Evolutionary conservation across 2,888 invertebrate species (phyloP).

Genomic region (Bembecia ichneumoniformis): DNA sequence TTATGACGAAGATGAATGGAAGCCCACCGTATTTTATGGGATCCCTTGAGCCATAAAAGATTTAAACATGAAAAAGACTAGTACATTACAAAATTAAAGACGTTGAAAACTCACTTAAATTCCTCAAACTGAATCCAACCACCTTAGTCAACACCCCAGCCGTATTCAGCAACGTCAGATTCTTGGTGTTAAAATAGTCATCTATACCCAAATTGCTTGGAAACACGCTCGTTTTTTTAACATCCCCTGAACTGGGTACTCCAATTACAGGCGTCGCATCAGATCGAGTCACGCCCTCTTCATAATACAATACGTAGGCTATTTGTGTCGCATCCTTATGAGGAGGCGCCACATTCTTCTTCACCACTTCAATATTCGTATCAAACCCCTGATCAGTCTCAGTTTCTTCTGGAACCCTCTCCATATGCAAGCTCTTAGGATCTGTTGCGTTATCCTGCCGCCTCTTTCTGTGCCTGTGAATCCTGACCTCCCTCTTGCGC

Average conservation of each 20-base stretch:
- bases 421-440: slow-evolving; percentile 21
- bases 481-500: slow-evolving; percentile 37
- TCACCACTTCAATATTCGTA: slow-evolving; percentile 45
- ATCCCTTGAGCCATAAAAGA: too few species aligned
- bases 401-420: slow-evolving; percentile 21
- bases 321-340: slow-evolving; percentile 43
- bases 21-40: too few species aligned
- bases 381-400: slow-evolving; percentile 18
- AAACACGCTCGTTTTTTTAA: slow-evolving; percentile 47
- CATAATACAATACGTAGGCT: slow-evolving; percentile 60
- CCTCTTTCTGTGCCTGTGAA: slow-evolving; percentile 53
- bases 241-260: slow-evolving; percentile 37
- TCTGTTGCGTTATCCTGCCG: slow-evolving; percentile 48
- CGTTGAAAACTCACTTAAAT: slow-evolving; percentile 46
- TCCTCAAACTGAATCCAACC: slow-evolving; percentile 54
- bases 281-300: slow-evolving; percentile 47
- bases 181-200: slow-evolving; percentile 44
- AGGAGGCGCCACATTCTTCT: slow-evolving; percentile 34
- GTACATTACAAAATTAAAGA: too few species aligned
- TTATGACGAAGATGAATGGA: too few species aligned
- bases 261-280: slow-evolving; percentile 32
- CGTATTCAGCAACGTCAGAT: slow-evolving; percentile 49
- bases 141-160: slow-evolving; percentile 52
- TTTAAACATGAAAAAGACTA: not conserved
- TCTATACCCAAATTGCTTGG: slow-evolving; percentile 49